Evolutionary conservation across 2,888 invertebrate species (phyloP).

Genomic region (Pocota personata): DNA sequence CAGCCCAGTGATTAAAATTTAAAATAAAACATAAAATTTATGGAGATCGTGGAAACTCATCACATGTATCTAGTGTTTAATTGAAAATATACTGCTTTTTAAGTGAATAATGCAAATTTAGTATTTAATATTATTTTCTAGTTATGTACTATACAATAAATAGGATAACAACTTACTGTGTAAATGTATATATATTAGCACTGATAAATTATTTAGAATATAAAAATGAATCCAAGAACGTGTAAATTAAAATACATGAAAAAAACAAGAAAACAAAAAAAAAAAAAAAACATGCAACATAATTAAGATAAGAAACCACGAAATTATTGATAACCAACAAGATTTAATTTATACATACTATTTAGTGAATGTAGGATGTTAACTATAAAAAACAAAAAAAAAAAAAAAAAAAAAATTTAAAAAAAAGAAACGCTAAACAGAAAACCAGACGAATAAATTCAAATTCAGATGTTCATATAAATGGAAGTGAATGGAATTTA

Average conservation of each 20-base stretch:
- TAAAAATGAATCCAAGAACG: conserved; percentile 36
- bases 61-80: conserved; percentile 61
- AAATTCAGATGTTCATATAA: conserved; percentile 67
- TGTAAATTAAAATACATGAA: conserved; percentile 34
- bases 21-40: not conserved
- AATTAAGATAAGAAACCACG: conserved; percentile 55
- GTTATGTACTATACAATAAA: conserved; percentile 72
- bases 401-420: conserved; percentile 9
- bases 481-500: conserved; percentile 67
- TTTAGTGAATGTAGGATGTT: conserved; percentile 72
- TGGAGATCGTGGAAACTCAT: conserved; percentile 44
- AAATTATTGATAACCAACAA: conserved; percentile 67
- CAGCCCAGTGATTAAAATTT: conserved; percentile 65
- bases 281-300: conserved; percentile 42
- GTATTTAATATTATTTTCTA: conserved; percentile 63
- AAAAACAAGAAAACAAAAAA: conserved; percentile 11
- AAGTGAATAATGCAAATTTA: conserved; percentile 59
- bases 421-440: conserved; percentile 51
- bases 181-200: conserved; percentile 72
- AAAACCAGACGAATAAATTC: conserved; percentile 65
- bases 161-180: conserved; percentile 68
- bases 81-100: conserved; percentile 51
- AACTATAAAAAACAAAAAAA: conserved; percentile 56
- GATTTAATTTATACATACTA: conserved; percentile 73
- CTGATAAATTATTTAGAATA: conserved; percentile 73